Evolutionary conservation across 2,888 invertebrate species (phyloP).

Genomic region (Orthosia incerta): DNA sequence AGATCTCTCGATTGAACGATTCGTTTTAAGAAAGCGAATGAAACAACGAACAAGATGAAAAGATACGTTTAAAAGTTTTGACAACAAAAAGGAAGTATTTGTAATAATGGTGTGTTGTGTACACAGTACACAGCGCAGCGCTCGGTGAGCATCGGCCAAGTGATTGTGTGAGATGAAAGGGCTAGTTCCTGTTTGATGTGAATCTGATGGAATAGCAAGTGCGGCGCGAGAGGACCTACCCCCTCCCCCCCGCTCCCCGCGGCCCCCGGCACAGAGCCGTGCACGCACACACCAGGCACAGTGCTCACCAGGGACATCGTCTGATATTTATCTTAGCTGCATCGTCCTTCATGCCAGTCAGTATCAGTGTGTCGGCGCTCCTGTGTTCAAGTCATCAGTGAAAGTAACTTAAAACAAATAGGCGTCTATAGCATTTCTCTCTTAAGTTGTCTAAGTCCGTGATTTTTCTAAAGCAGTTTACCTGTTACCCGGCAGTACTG

Average conservation of each 20-base stretch:
- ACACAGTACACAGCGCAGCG: not conserved
- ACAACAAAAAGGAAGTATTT: constrained; percentile 46
- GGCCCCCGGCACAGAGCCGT: constrained; percentile 37
- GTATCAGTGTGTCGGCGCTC: not conserved
- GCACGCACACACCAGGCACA: constrained; percentile 37
- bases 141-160: constrained; percentile 24
- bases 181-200: constrained; percentile 67
- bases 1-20: constrained; percentile 42
- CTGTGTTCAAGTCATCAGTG: not conserved
- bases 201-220: constrained; percentile 51
- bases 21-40: constrained; percentile 30
- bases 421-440: not conserved
- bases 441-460: not conserved
- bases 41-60: constrained; percentile 43
- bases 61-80: constrained; percentile 37
- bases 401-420: not conserved
- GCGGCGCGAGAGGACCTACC: constrained; percentile 40
- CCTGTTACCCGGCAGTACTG: not conserved
- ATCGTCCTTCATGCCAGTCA: too few species aligned
- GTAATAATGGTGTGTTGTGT: constrained; percentile 13
- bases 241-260: not conserved
- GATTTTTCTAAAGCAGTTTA: not conserved
- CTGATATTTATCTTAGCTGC: too few species aligned
- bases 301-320: too few species aligned
- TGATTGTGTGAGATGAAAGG: constrained; percentile 64